Base-by-base conservation (phyloP, 2,888 invertebrate genomes). In the Drosophila putrida region DNA sequence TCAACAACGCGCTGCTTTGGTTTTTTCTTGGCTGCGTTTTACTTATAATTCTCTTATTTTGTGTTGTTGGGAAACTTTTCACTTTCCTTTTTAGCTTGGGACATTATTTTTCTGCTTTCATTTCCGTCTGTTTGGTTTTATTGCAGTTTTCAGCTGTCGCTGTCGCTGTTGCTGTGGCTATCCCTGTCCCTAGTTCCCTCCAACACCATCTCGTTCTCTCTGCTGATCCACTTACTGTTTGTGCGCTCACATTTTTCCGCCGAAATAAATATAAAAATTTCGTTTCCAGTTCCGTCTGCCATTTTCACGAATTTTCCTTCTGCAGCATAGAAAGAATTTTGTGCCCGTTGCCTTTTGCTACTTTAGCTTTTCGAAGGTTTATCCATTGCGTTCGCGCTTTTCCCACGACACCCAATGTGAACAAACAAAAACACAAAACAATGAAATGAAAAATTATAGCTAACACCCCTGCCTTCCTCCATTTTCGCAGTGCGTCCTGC, bases 391-490 rank as follows among this genome's bases (percentile, higher is more conserved):
- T 54, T 68, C 60, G 78, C 78, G 68, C 15, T 78, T 82, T 84
- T 78, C 61, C 73, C 71, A 80, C 64, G 68, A 44, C 64, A 46
- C 58, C 49, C 49, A 47, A 57, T 61, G 50, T 63, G 53, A 46
- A 70, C 8, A 4, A 39, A 28, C 35, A 41, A 58, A 20, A 65
- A 67, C 75, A 58, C 63, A 80, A 86, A 85, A 87, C 88, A 89
- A 82, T 78, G 88, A 87, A 87, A 86, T 89, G 88, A 89, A 86
- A 87, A 87, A 86, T 86, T 86, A 89, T 84, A 63, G 75, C 84
- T 62, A 54, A 68, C 80, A 54, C 70, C 53, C 27, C 35, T 6
- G 6, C 2, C 33, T 0, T n/a, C 6, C n/a, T 50, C 5, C 10
- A 8, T 9, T 9, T 0, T 31, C 31, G 11, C 8, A 33, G 58